Base-by-base conservation (phyloP, 2,113 vertebrate genomes). In the Calyptommatus sinebrachiatus region DNA sequence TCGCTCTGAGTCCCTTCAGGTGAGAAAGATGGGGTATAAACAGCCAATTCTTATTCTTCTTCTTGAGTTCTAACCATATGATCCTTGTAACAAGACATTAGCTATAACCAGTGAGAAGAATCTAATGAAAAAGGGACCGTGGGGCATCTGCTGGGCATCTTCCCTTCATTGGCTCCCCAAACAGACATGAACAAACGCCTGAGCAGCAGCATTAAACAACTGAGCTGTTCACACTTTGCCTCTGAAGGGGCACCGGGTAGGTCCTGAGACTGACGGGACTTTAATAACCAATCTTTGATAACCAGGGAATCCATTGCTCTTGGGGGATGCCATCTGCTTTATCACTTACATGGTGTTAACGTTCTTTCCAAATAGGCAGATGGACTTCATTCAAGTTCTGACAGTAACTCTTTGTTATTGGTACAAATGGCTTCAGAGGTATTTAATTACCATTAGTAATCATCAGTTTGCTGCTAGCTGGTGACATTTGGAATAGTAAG, bases 361-460 rank as follows among this genome's bases (percentile, higher is more conserved):
- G 94, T 95, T 92, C 90, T 93, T 92, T 89, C 89, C 90, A 92
- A 94, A 91, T 90, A 90, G 91, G 93, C 93, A 91, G 94, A 95
- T 94, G 93, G 94, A 94, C 91, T 84, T 92, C 89, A 91, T 94
- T 96, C 94, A 94, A 95, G 92, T 94, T 93, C 92, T 95, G 94
- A 95, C 94, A 94, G 95, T 95, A 91, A 92, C 91, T 94, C 94
- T 95, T 95, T 96, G 95, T 96, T 95, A 91, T 90, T 93, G 90
- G 91, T 92, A 96, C 94, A 95, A 95, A 96, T 94, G 95, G 94
- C 93, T 94, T 94, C 94, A 95, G 95, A 94, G 93, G 93, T 96
- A 94, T 97, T 96, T 95, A 94, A 95, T 96, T 96, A 96, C 96
- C 94, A 93, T 93, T 94, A 93, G 95, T 94, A 96, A 95, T 94